A percentile compares a stretch with the other conserved stretches of the same genome.
phyloP scores from a whole-genome alignment of 2,113 vertebrate genomes.

The Zapornia atra region DNA sequence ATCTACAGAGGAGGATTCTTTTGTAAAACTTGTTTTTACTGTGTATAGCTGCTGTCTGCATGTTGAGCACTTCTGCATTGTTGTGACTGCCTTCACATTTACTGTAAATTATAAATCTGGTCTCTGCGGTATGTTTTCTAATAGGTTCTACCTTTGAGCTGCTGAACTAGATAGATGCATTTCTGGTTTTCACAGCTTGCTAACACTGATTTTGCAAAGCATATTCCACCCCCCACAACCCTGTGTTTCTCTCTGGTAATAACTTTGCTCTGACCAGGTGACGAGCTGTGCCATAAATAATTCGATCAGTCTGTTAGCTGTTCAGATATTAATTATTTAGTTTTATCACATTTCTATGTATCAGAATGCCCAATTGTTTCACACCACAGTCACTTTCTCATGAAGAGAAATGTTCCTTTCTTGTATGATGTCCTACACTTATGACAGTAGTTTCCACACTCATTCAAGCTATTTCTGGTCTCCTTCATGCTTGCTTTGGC shows the following conservation, averaged over 20 bases:
- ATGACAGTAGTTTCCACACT: not conserved
- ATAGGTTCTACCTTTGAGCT: not conserved
- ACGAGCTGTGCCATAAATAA: not conserved
- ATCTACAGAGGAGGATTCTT: not conserved
- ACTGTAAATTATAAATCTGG: conserved; percentile 9
- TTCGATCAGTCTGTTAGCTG: not conserved
- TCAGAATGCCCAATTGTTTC: not conserved
- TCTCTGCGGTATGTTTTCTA: not conserved
- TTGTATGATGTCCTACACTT: not conserved
- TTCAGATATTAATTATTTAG: not conserved
- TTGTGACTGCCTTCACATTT: not conserved
- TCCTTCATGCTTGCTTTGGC: not conserved
- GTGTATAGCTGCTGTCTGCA: not conserved
- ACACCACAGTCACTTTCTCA: not conserved
- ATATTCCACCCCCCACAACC: not conserved
- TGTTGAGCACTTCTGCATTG: not conserved
- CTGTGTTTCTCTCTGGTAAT: not conserved
- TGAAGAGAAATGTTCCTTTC: not conserved
- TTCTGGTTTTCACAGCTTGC: not conserved
- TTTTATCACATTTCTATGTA: not conserved
- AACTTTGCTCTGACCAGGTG: not conserved
- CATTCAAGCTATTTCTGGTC: not conserved
- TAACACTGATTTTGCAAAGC: not conserved
- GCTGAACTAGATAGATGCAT: not conserved
- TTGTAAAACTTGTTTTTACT: not conserved